Base-by-base conservation (phyloP, 2,888 invertebrate species). In the Dasysyrphus tricinctus region DNA sequence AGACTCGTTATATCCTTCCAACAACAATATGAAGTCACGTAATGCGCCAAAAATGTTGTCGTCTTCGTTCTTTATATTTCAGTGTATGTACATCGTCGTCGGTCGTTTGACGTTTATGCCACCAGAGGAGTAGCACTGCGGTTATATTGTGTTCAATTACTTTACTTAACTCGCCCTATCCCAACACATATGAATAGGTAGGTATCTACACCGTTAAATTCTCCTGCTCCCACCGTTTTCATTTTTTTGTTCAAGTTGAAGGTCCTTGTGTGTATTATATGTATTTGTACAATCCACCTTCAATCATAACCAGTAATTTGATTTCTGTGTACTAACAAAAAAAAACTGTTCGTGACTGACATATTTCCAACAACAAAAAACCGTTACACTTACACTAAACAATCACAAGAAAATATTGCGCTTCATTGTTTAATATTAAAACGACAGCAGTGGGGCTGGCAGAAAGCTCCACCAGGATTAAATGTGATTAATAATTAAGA, bases 401-500 rank as follows among this genome's bases (percentile, higher is more conserved):
- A 65, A 65, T 65, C 16, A 65, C 6, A 34, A 34, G 65, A 19
- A 59, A 59, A 65, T 65, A 65, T 65, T 65, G 61, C 61, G 14
- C 19, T 42, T n/a, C 24, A 61, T 61, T 63, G 65, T 49, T 65
- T 32, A 47, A 65, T 65, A 65, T 34, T 63, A 42, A 32, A 65
- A 34, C 12, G 24, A 24, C 24, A 3, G 24, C 24, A 3, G 3
- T 24, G 24, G 24, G 14, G 39, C 7, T 12, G 14, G 19, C 14
- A 39, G 37, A 54, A 59, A 24, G 59, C 47, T 32, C 49, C 12
- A 19, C 9, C 5, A 39, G 65, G 16, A 65, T 49, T 65, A 67
- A 76, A 65, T 80, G 84, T 75, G 84, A 80, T 80, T 80, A 80
- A 80, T 59, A 24, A 59, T 24, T 32, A 6, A 63, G 39, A 63